Evolutionary conservation across 2,113 vertebrate species (phyloP), one percentile per base, ranked within the genome.

Genomic region (Tenebrosternarchus preto): DNA sequence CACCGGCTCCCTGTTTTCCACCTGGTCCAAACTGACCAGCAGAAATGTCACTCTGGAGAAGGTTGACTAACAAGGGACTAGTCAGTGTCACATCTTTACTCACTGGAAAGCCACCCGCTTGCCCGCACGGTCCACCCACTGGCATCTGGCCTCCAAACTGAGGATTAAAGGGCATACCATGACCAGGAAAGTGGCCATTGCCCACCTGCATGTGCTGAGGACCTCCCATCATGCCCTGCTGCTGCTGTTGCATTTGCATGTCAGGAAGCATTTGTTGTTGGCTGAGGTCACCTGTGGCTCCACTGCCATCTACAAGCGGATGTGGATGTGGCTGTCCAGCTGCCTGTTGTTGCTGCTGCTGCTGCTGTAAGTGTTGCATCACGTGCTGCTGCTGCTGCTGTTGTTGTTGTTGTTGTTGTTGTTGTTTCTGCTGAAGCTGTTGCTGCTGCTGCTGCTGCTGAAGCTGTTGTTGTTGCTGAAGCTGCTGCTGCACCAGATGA

Each of bases 41-140:
- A 61, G 98, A 98, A 87, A 99, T 99, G 84, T 99, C 98, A 20
- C 97, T 99, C 84, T 99, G 98, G 20, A 99, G 90, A 70, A 99
- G 92, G 90, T 99, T 99, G 84, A 99, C 98, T 83, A 99, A 92
- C 73, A 99, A 90, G 0, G 97, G 97, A 63, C 98, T 99, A 17
- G 97, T 99, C 86, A 99, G 88, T 0, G 97, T 99, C 76, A 99
- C 97, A 85, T 99, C 98, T 89, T 99, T 99, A 89, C 95, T 99
- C 79, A 96, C 94, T 0, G 95, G 95, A 88, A 98, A 99, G 63
- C 92, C 94, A 73, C 94, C 93, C 69, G 93, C 92, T 87, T 98
- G 97, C 83, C 92, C 96, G 89, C 97, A 97, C 5, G 89, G 83
- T 76, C 88, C 90, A 22, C 86, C 91, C 85, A 94, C 92, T 68